phyloP scores from a whole-genome alignment of 2,888 invertebrate genomes.

The Acanthoscelides obtectus region DNA sequence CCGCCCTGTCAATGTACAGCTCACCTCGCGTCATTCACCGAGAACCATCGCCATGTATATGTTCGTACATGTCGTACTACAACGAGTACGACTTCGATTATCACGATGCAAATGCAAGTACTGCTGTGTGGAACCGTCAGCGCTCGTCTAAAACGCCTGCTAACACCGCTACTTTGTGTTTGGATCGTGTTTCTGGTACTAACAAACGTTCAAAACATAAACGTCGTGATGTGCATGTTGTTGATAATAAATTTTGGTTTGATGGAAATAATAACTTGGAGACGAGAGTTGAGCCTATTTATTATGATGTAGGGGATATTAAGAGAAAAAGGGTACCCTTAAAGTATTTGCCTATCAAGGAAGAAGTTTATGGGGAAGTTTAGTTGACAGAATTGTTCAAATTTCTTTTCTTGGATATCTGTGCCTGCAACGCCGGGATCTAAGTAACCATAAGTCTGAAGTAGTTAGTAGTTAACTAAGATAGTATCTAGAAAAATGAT shows the following conservation, averaged over 20 bases:
- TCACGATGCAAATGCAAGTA: conserved; percentile 42
- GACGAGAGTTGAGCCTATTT: conserved; percentile 21
- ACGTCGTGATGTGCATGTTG: neutral
- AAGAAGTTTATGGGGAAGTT: conserved; percentile 36
- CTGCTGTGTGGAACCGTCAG: conserved; percentile 25
- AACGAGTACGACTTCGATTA: neutral
- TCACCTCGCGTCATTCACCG: conserved; percentile 39
- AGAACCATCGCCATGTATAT: neutral
- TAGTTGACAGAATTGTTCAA: too few relatives aligned
- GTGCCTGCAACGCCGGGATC: too few relatives aligned
- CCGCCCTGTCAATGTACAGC: conserved; percentile 45
- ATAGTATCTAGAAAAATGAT: too few relatives aligned
- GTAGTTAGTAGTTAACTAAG: too few relatives aligned
- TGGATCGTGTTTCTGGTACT: conserved; percentile 14
- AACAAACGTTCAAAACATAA: conserved; percentile 2
- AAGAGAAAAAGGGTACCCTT: conserved; percentile 1
- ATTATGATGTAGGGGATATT: conserved; percentile 21
- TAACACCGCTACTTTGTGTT: neutral
- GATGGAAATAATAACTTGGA: neutral
- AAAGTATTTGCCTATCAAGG: conserved; percentile 27
- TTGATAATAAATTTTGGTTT: neutral
- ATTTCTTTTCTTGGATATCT: too few relatives aligned
- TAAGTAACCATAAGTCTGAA: too few relatives aligned
- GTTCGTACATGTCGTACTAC: neutral
- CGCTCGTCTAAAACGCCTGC: neutral